Evolutionary conservation across 2,797 vertebrate species (phyloP).

Genomic region (Hipposideros larvatus): DNA sequence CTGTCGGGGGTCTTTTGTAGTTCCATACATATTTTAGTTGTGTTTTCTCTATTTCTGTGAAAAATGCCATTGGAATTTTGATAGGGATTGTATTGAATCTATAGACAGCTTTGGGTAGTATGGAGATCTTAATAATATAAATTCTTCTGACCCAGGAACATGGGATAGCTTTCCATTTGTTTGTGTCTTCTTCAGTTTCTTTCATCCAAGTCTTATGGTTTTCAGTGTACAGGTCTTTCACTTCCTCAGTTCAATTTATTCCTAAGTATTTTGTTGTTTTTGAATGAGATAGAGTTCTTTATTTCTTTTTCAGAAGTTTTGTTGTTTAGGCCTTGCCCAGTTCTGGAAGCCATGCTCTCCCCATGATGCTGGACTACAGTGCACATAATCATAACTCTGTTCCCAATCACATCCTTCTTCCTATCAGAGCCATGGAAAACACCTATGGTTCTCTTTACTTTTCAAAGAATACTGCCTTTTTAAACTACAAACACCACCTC

Average conservation of each 20-base stretch:
- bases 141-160: not conserved
- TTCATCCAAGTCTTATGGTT: not conserved
- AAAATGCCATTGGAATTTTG: not conserved
- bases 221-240: not conserved
- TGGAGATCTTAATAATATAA: not conserved
- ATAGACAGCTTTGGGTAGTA: not conserved
- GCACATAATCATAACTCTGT: not conserved
- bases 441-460: not conserved
- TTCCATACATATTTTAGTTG: not conserved
- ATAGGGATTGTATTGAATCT: not conserved
- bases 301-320: not conserved
- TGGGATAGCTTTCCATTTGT: not conserved
- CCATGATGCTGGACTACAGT: not conserved
- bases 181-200: not conserved
- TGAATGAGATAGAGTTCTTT: not conserved
- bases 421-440: not conserved
- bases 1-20: not conserved
- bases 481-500: not conserved
- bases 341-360: not conserved
- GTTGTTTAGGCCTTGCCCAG: not conserved
- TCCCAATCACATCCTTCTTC: not conserved
- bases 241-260: slow-evolving; percentile 31
- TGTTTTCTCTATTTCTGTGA: not conserved
- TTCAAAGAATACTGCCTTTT: slow-evolving; percentile 3
- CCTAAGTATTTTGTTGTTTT: not conserved